Evolutionary conservation across 1,140 invertebrate species (phyloP), one percentile per base, ranked within the genome.

Genomic region (Brachionus sp.): DNA sequence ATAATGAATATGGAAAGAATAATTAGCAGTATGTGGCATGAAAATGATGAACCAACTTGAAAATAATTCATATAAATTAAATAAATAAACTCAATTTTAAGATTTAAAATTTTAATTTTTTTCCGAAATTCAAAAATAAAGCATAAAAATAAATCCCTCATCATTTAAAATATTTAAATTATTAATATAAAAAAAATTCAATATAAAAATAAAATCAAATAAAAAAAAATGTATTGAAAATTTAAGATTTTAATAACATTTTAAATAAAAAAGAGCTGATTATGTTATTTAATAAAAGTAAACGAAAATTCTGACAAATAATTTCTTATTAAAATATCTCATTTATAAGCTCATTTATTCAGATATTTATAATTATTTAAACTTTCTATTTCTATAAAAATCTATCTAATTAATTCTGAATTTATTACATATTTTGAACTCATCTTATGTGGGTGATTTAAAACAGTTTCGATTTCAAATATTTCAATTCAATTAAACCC

Each of bases 1-100:
- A 62, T 23, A 25, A 80, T 80, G 46, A 80, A 80, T 44, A 64
- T 80, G 50, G 77, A 80, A 66, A 35, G 50, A 35, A 62, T 80
- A 10, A 57, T 80, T 33, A 46, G 70, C 23, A 46, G 44, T 25
- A 75, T 75, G 70, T 75, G 70, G 70, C 70, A 75, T 75, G 39
- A 75, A 25, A 75, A 39, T 46, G 10, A 46, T 46, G 39, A 44
- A 39, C 7, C 64, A 66, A 57, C 50, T 57, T 57, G 50, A 57
- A 23, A 57, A 16, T 57, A 42, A 13, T 10, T 57, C 3, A 57
- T 9, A 19, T 4, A 57, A 57, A 25, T n/a, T n/a, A 53, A 39
- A 9, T 39, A 13, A 42, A 42, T 42, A 10, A 3, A 1, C 39
- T 42, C 39, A 42, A 42, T 13, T 3, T 3, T 7, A 10, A 10